Evolutionary conservation across 2,113 vertebrate species (phyloP), one percentile per base, ranked within the genome.

Genomic region (Madoqua kirkii): DNA sequence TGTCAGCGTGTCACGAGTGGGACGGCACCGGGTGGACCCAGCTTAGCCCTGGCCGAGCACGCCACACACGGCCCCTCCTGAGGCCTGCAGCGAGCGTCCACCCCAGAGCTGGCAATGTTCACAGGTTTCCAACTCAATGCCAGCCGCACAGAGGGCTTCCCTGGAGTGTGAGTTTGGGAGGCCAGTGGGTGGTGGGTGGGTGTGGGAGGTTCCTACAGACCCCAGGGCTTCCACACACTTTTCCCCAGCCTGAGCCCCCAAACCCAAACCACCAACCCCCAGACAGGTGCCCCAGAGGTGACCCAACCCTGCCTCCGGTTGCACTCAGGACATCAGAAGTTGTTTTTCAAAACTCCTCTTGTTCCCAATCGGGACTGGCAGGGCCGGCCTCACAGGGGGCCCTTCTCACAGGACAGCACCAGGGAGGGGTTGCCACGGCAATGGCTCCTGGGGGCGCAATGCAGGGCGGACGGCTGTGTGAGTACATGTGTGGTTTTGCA

Each of bases 21-120:
- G 50, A 54, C 14, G 29, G 50, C 33, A 36, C n/a, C 4, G 4
- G n/a, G 13, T n/a, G 36, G 81, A 15, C 19, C 52, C 25, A 27
- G 50, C n/a, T 55, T 1, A 40, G 33, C 21, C 12, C 52, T 25
- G n/a, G 23, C 13, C 0, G 25, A 27, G 54, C 81, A 36, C 15
- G 8, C 43, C 43, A 31, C 4, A 0, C 3, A 0, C 3, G 25
- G 81, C 4, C 52, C 21, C 52, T 83, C 52, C 81, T 0, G 6
- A 23, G 36, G 52, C 12, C 52, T 16, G 52, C 4, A 40, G 52
- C 1, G 81, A 40, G 52, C 2, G 0, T 31, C 13, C 82, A 17
- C 27, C 25, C 25, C 54, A 23, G 8, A 25, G 36, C 1, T 5
- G n/a, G 52, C 7, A 40, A 40, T 0, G 9, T 7, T 5, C n/a